Evolutionary conservation across 2,888 invertebrate species (phyloP), one percentile per base, ranked within the genome.

Genomic region (Odontomyia ornata): DNA sequence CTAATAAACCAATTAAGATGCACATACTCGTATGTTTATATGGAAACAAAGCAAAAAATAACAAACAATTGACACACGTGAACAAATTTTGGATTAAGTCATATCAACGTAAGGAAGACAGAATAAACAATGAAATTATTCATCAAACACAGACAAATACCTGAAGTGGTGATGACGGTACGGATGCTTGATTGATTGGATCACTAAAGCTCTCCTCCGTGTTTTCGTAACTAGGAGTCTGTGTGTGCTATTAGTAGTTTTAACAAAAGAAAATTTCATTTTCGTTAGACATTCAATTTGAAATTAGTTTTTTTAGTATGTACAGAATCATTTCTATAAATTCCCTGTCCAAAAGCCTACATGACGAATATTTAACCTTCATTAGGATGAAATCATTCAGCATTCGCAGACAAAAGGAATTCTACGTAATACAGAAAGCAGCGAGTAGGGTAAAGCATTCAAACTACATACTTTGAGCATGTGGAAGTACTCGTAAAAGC

Each of bases 181-280:
- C 81, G 72, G 84, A 83, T 67, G 81, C 80, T 77, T 82, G 82
- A 79, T 81, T 83, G 79, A 82, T 81, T 75, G 83, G 81, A 80
- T 84, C 84, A 80, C 82, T 83, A 79, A 82, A 80, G 80, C 81
- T 82, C 79, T 84, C 84, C 79, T 84, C 84, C 76, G 86, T 87
- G 79, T 85, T 83, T 81, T 88, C 88, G 64, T 88, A 86, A 82
- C 86, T 88, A 80, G 83, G 84, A 81, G 65, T 65, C 79, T 86
- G 86, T 57, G 80, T 79, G 75, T 80, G 77, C 80, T 82, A 80
- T 81, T 82, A 80, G 62, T 83, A 83, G 36, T 73, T 73, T 28
- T 28, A 60, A 46, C 23, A 25, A 15, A 75, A 67, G 65, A 75
- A 28, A 57, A 76, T 65, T 47, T 67, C 9, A 30, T 52, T 52